These are phyloP conservation scores for Pygocentrus nattereri DNA, from an alignment of 2,797 vertebrate genomes.

Conservation along the genomic window DNA sequence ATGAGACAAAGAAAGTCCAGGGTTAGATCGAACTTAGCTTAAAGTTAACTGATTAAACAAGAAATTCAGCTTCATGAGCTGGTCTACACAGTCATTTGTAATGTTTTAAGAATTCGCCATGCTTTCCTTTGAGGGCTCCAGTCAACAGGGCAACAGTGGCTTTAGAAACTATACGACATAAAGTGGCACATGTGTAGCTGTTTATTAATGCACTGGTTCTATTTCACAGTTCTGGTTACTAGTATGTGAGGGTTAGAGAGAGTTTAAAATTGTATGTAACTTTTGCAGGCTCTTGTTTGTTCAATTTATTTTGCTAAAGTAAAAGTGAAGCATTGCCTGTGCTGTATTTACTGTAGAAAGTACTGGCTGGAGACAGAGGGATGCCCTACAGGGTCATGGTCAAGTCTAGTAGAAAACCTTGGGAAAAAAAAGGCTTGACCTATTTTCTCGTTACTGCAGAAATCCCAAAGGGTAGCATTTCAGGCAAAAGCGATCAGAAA, in stretches of 20 bases:
- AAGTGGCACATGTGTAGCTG: not conserved
- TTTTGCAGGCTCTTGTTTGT: too few relatives aligned
- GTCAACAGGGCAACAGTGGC: too few relatives aligned
- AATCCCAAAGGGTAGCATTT: slow-evolving; percentile 64
- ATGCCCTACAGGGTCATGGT: slow-evolving; percentile 42
- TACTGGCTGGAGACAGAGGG: slow-evolving; percentile 25
- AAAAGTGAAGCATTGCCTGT: not conserved
- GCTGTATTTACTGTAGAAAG: not conserved
- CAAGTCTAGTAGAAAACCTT: slow-evolving; percentile 63
- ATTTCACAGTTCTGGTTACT: not conserved
- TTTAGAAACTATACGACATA: not conserved
- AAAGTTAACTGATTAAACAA: too few relatives aligned
- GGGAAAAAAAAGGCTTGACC: slow-evolving; percentile 68
- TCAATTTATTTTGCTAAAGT: too few relatives aligned
- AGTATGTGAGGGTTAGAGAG: not conserved
- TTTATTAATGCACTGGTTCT: too few relatives aligned
- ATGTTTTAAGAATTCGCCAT: too few relatives aligned
- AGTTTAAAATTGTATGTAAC: not conserved
- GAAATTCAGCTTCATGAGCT: too few relatives aligned
- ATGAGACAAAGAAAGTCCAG: too few relatives aligned
- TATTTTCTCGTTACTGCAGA: slow-evolving; percentile 69
- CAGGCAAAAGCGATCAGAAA: slow-evolving; percentile 51
- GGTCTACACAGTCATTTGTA: too few relatives aligned
- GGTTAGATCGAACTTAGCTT: too few relatives aligned
- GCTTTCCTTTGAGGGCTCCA: too few relatives aligned